Conservation (phyloP, 2,888 invertebrate genomes). For the Eupithecia inturbata region DNA sequence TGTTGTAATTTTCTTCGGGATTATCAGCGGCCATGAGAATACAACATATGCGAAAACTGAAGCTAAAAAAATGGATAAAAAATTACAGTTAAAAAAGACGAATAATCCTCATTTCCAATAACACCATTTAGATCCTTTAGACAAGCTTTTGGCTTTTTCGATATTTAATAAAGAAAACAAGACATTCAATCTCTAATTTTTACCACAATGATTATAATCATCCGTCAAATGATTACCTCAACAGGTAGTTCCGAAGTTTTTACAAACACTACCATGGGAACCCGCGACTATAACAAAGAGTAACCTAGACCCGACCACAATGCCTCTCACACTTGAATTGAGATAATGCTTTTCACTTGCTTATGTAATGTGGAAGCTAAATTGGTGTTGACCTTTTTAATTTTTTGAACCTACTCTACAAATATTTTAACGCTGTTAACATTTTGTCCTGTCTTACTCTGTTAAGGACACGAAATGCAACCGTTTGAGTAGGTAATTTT, state of each 20-base stretch:
- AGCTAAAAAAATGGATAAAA: too few relatives aligned
- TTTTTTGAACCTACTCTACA: not conserved
- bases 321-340: slow-evolving; percentile 75
- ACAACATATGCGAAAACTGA: too few relatives aligned
- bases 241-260: slow-evolving; percentile 8
- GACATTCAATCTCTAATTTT: not conserved
- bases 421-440: too few relatives aligned
- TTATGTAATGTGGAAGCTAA: slow-evolving; percentile 52
- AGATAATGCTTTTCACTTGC: slow-evolving; percentile 68
- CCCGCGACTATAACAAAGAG: slow-evolving; percentile 57
- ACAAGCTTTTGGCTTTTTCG: not conserved
- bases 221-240: slow-evolving; percentile 2
- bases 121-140: not conserved
- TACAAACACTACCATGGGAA: slow-evolving; percentile 5
- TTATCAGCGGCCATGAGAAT: too few relatives aligned
- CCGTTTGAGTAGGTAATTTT: too few relatives aligned
- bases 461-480: too few relatives aligned
- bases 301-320: slow-evolving; percentile 73
- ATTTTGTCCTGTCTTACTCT: too few relatives aligned
- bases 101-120: too few relatives aligned
- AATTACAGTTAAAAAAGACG: too few relatives aligned
- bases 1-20: too few relatives aligned
- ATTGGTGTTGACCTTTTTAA: slow-evolving; percentile 6
- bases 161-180: not conserved
- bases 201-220: not conserved